Base-by-base conservation (phyloP, 1,140 invertebrate genomes). In the Eurosta solidaginis region DNA sequence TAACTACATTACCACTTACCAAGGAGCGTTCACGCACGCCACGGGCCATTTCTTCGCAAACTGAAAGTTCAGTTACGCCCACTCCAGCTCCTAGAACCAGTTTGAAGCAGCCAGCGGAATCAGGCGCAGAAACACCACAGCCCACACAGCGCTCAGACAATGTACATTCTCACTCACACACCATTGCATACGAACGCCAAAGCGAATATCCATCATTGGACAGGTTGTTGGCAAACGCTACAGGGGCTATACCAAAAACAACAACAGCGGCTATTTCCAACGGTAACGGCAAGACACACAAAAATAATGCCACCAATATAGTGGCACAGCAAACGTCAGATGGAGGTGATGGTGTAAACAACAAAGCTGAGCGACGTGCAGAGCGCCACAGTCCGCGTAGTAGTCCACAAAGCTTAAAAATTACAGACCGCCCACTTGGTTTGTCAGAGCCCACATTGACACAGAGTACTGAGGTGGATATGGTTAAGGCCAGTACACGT, bases 181-280 rank as follows among this genome's bases (percentile, higher is more conserved):
- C 2, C 20, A 25, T 79, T 0, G 78, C 50, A 14, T 81, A 82
- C 7, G 59, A 80, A 10, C 79, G 79, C 1, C 59, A 68, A 29
- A 36, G 33, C 14, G 84, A 87, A 76, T 87, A 85, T 82, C 82
- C 84, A 0, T 87, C 85, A 0, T 27, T 85, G 40, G 84, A 87
- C 79, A 80, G 84, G 12, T 74, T 85, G 1, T 81, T 85, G 1
- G 82, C 85, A 2, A 81, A 81, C n/a, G 81, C 82, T 2, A 86
- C 84, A 2, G 85, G 85, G 1, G 84, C 85, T 10, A 83, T 86
- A 79, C 83, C 85, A 6, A 87, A 87, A 44, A 74, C 63, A 12
- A 49, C 49, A 45, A 42, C 25, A 59, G 20, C 12, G 3, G 33
- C 12, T 0, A 6, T 36, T n/a, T 14, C 20, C 17, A 45, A 7